Conservation (phyloP, 2,797 vertebrate genomes). For the Salarias fasciatus region DNA sequence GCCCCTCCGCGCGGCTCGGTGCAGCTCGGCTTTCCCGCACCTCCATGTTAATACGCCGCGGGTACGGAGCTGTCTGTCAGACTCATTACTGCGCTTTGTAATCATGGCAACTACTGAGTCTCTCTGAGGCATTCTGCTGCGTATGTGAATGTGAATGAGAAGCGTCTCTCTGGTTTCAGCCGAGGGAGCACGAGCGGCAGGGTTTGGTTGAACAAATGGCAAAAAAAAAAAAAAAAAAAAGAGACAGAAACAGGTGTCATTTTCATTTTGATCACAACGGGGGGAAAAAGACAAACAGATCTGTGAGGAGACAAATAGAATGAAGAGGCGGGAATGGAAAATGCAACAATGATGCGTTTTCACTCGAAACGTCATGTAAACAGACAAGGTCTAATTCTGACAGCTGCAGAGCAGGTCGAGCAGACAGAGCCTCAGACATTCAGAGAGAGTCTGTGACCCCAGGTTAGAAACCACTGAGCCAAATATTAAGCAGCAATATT, state of each 20-base stretch:
- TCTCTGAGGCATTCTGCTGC: slow-evolving; percentile 52
- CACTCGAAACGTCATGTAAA: no score
- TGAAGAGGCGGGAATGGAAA: no score
- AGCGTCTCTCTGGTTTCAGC: slow-evolving; percentile 41
- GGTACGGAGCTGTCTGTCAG: slow-evolving; percentile 48
- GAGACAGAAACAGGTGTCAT: slow-evolving; percentile 45
- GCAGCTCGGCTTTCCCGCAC: slow-evolving; percentile 12
- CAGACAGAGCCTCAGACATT: no score
- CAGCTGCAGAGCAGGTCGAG: no score
- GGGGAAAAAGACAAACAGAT: no score
- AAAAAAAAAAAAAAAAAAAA: slow-evolving; percentile 18
- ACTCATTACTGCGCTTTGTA: slow-evolving; percentile 68
- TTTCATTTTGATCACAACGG: slow-evolving; percentile 39
- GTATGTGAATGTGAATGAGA: slow-evolving; percentile 66
- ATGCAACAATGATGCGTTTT: no score
- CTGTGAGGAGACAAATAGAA: no score
- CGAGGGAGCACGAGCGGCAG: slow-evolving; percentile 34
- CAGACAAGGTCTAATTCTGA: no score
- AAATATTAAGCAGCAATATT: no score
- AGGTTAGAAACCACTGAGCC: no score
- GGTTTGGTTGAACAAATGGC: neutral
- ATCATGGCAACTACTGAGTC: slow-evolving; percentile 61
- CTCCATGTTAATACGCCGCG: slow-evolving; percentile 53
- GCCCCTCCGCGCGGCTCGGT: neutral
- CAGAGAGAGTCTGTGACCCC: no score